Evolutionary conservation across 2,797 vertebrate genomes (phyloP).

Genomic region (Gastrophryne carolinensis): DNA sequence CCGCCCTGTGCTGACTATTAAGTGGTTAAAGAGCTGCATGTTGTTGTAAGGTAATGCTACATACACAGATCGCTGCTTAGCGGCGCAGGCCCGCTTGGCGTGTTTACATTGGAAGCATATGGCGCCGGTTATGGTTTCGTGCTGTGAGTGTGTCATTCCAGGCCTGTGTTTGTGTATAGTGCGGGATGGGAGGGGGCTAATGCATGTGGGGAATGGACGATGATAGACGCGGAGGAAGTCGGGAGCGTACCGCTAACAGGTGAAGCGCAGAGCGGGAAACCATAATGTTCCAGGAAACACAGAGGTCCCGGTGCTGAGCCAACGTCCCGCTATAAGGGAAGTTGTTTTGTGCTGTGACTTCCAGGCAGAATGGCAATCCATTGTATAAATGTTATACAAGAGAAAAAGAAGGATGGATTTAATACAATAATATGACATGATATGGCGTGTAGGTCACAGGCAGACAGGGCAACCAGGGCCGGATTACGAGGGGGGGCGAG

Average conservation of each 20-base stretch:
- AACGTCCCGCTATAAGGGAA: background rate
- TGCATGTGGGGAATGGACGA: background rate
- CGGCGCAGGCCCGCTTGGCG: background rate
- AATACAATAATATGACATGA: no score
- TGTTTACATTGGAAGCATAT: constrained; percentile 34
- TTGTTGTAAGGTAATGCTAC: background rate
- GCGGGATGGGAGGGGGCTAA: background rate
- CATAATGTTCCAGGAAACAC: background rate
- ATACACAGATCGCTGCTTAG: constrained; percentile 1
- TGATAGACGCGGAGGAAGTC: constrained; percentile 13
- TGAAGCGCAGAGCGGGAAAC: background rate
- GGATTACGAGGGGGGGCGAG: no score
- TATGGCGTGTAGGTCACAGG: no score
- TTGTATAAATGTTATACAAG: background rate
- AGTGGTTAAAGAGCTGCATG: background rate
- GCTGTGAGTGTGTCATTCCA: constrained; percentile 39
- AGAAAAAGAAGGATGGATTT: background rate
- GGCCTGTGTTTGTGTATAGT: constrained; percentile 37
- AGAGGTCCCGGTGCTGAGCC: background rate
- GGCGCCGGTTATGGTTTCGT: constrained; percentile 27
- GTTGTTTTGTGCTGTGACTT: background rate
- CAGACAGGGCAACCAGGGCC: no score
- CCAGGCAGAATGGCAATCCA: background rate
- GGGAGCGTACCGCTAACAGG: constrained; percentile 7
- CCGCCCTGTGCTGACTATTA: no score